Conservation (phyloP, 53 echinoderm and acorn worm genomes). For the Temnopleurus reevesii region DNA sequence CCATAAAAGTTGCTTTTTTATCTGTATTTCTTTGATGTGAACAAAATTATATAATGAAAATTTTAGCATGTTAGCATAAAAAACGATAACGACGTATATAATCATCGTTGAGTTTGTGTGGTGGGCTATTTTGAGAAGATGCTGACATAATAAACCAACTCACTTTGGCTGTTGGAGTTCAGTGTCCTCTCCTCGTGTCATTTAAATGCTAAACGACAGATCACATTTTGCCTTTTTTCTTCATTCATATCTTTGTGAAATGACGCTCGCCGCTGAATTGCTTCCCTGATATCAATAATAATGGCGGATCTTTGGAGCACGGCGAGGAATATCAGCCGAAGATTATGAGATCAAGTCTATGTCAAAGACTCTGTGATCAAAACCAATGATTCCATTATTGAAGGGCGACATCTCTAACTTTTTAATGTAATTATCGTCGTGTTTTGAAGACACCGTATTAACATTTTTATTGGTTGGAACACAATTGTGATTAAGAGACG, state of each 20-base stretch:
- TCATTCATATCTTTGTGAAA: conserved; percentile 20
- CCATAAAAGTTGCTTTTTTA: no score
- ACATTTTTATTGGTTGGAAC: no score
- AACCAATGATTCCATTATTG: neutral
- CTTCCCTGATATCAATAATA: conserved; percentile 16
- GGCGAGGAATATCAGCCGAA: neutral
- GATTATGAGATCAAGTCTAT: no score
- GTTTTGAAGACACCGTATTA: neutral
- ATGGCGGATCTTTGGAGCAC: neutral
- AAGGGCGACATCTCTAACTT: neutral
- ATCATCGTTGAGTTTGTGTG: neutral
- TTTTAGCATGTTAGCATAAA: no score
- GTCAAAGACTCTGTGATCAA: neutral
- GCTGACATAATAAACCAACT: neutral
- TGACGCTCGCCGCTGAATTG: conserved; percentile 9
- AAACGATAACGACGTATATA: neutral
- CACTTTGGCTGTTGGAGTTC: neutral
- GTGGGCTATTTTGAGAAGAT: neutral
- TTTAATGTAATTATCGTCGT: no score
- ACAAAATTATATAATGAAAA: no score
- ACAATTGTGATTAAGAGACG: no score
- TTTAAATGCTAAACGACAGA: conserved; percentile 32
- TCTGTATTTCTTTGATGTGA: no score
- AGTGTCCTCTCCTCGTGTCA: neutral
- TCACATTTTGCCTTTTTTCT: neutral